These are phyloP conservation scores for Cyphomyrus plagiostoma DNA, from an alignment of 2,113 vertebrate species.

Conservation along the genomic window DNA sequence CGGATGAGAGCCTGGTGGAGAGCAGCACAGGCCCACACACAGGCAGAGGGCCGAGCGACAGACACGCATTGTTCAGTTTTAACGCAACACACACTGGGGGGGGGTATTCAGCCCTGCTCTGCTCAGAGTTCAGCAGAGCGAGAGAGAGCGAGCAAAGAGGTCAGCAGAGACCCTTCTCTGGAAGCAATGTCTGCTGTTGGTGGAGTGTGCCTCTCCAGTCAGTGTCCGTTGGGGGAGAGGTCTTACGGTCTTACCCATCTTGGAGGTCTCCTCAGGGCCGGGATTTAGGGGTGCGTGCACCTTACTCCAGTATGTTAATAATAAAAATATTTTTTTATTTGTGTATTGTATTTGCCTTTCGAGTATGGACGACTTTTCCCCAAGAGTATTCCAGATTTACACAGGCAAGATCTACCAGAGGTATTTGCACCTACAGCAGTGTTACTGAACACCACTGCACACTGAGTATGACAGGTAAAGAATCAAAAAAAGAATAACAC, in stretches of 20 bases:
- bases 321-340: background rate
- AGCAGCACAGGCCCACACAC: background rate
- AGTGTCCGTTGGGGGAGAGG: background rate
- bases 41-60: background rate
- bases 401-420: background rate
- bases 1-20: background rate
- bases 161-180: background rate
- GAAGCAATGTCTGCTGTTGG: background rate
- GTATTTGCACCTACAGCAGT: background rate
- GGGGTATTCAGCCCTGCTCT: background rate
- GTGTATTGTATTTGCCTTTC: background rate
- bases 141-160: background rate
- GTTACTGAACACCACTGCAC: background rate
- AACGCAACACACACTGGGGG: background rate
- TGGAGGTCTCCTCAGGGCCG: background rate
- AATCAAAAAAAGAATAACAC: background rate
- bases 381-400: background rate
- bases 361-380: background rate
- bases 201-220: background rate
- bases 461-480: background rate
- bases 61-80: background rate
- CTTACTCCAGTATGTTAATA: background rate
- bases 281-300: background rate
- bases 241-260: background rate
- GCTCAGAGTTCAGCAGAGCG: background rate